Base-by-base conservation (phyloP, 2,888 invertebrate genomes). In the Agrotis clavis region DNA sequence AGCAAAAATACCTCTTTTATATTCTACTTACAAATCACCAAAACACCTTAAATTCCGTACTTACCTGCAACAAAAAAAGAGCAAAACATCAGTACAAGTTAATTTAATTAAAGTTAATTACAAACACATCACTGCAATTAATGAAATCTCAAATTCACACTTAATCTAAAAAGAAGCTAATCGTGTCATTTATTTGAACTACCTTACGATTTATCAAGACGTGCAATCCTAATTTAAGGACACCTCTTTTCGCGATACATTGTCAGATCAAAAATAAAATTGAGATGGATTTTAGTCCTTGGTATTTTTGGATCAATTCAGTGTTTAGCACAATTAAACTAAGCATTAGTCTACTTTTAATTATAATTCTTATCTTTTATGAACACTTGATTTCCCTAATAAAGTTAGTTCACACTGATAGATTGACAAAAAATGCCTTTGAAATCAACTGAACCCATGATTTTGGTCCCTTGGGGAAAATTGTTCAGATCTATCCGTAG, bases 61-160 rank as follows among this genome's bases (percentile, higher is more conserved):
- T 81, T 81, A 81, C 81, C 81, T 81, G 81, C 0, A 81, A 82
- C 59, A 79, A 74, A 69, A 74, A 70, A 64, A 9, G 0, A 60
- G 59, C 13, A 66, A 47, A 56, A 13, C 59, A 5, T 59, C 4
- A 61, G 47, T 35, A 65, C 57, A 63, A 50, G 19, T 73, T 56
- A 45, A 76, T 65, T 54, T 14, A 81, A 63, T 56, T 41, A 45
- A 16, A 61, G 71, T 71, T 63, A 66, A 76, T 81, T 60, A 54
- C 16, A 19, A 41, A 64, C 72, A 71, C 14, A 21, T 3, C 41
- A 48, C n/a, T 14, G 50, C 7, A 73, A 76, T 62, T 57, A 41
- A 7, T 1, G 51, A 61, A 61, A 51, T 48, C 56, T 57, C n/a
- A 57, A 73, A 65, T 72, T 65, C 61, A 79, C 21, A 25, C 21